Evolutionary conservation across 2,113 vertebrate species (phyloP).

Genomic region (Aramus guarauna): DNA sequence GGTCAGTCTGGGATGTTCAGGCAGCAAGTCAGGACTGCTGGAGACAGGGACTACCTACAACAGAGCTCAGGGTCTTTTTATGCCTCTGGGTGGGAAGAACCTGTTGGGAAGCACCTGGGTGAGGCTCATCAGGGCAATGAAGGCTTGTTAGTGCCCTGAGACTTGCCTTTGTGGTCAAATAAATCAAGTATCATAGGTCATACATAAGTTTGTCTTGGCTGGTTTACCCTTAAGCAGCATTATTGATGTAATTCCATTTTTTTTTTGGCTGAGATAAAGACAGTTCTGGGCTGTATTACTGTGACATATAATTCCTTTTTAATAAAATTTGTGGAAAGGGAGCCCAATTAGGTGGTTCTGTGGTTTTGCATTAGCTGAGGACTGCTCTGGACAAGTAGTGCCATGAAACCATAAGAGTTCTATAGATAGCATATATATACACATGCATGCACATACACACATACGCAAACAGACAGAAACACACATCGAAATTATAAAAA

Average conservation of each 20-base stretch:
- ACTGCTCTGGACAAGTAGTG: background rate
- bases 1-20: background rate
- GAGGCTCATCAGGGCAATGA: background rate
- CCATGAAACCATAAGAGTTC: background rate
- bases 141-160: background rate
- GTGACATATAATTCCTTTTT: background rate
- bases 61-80: background rate
- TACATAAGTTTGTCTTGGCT: background rate
- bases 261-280: background rate
- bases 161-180: background rate
- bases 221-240: background rate
- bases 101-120: accelerated
- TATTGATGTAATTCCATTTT: background rate
- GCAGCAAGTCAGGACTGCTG: background rate
- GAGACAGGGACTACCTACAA: background rate
- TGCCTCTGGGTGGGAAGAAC: background rate
- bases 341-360: background rate
- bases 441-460: background rate
- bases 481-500: background rate
- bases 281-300: background rate
- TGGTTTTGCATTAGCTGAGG: background rate
- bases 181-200: background rate
- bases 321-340: background rate
- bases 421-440: accelerated
- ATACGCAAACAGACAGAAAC: background rate